phyloP scores from a whole-genome alignment of 2,888 invertebrate species.

The Formica aserva region DNA sequence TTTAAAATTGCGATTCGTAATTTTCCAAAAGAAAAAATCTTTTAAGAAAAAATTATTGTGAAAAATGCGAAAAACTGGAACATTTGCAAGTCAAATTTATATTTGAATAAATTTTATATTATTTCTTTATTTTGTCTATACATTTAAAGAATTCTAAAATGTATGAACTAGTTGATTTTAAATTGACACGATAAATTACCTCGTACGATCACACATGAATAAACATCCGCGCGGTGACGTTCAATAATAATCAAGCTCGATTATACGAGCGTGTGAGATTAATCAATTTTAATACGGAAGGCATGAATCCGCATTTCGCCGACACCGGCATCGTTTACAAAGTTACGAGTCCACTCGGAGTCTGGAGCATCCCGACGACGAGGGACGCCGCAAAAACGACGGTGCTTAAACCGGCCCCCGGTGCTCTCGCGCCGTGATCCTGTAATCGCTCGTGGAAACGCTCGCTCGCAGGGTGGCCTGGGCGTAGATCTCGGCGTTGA shows the following conservation, averaged over 20 bases:
- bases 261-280: constrained; percentile 33
- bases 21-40: neutral
- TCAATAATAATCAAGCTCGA: constrained; percentile 20
- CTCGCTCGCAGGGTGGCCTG: constrained; percentile 66
- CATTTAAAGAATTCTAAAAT: neutral
- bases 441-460: constrained; percentile 69
- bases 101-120: neutral
- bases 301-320: neutral
- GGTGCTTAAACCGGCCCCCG: constrained; percentile 44
- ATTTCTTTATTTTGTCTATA: neutral
- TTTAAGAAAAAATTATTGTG: neutral
- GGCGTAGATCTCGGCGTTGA: constrained; percentile 47
- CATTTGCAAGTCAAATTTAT: neutral
- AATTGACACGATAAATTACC: constrained; percentile 27
- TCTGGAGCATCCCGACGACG: constrained; percentile 20
- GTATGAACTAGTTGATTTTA: constrained; percentile 5
- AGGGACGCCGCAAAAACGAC: constrained; percentile 41
- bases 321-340: constrained; percentile 27
- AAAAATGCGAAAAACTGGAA: neutral
- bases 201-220: constrained; percentile 17
- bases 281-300: constrained; percentile 49
- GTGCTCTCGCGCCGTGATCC: constrained; percentile 28
- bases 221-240: constrained; percentile 23
- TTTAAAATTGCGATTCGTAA: neutral
- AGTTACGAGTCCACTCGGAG: constrained; percentile 39